Conservation (phyloP, 2,113 vertebrate species). For the Corydoras maculifer region DNA sequence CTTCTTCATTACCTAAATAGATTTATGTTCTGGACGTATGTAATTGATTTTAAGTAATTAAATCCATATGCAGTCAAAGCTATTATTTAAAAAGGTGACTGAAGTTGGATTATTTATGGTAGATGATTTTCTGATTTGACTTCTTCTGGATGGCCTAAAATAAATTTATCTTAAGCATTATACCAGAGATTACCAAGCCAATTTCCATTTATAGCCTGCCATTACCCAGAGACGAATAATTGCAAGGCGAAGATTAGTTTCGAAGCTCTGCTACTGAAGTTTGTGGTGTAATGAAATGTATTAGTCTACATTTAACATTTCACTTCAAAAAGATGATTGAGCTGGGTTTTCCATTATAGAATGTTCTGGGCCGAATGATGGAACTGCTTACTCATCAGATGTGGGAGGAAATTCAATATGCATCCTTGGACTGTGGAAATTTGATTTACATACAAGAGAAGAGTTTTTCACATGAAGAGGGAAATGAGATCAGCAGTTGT, state of each 20-base stretch:
- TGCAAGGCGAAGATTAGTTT: not conserved
- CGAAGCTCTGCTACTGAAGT: not conserved
- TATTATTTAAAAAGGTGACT: no score
- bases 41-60: no score
- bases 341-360: not conserved
- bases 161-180: not conserved
- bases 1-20: no score
- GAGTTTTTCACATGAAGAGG: conserved; percentile 7
- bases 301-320: not conserved
- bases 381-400: conserved; percentile 7
- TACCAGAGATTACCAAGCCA: not conserved
- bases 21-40: no score
- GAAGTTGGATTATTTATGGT: conserved; percentile 3
- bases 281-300: not conserved
- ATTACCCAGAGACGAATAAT: not conserved
- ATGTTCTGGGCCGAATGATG: not conserved
- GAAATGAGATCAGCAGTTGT: conserved; percentile 9
- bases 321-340: not conserved
- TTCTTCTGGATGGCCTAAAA: conserved; percentile 4
- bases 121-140: conserved; percentile 15
- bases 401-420: not conserved
- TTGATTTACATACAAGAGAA: conserved; percentile 10
- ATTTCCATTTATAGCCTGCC: not conserved
- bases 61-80: no score
- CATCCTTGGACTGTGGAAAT: conserved; percentile 12